Conservation (phyloP, 2,113 vertebrate genomes). For the Menura novaehollandiae region DNA sequence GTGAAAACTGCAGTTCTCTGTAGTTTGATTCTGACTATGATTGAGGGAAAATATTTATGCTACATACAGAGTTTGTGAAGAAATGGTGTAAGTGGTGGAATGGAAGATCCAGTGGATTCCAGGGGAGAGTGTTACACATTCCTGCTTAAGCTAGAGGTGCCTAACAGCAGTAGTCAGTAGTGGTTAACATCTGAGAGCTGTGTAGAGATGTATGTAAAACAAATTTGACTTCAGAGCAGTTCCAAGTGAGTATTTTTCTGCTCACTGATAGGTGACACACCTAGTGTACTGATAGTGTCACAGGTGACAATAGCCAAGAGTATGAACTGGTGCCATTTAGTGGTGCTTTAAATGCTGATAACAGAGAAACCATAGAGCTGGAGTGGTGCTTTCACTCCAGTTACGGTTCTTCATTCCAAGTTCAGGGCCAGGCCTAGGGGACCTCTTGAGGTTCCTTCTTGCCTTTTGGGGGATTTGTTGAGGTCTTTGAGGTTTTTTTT, state of each 20-base stretch:
- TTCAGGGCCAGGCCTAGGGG: not conserved
- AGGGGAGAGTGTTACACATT: not conserved
- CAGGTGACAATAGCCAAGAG: not conserved
- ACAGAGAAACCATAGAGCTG: not conserved
- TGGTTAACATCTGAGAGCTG: not conserved
- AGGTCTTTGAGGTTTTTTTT: not conserved
- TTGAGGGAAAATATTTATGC: not conserved
- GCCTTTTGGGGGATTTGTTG: not conserved
- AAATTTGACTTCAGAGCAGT: not conserved
- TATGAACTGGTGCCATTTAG: not conserved
- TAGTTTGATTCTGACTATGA: not conserved
- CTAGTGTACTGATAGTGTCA: too few relatives aligned
- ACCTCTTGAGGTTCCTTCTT: not conserved
- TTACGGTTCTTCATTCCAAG: not conserved
- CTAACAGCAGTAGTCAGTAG: not conserved
- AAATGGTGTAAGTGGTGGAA: not conserved
- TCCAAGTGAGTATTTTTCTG: not conserved
- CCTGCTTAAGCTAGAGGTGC: not conserved
- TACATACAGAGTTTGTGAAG: not conserved
- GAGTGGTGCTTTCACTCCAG: not conserved
- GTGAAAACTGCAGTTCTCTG: constrained; percentile 19
- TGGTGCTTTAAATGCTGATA: not conserved
- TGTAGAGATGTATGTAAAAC: not conserved
- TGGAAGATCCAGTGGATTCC: not conserved
- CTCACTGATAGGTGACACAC: too few relatives aligned